Conservation (phyloP, 2,113 vertebrate species). For the Sitta europaea region DNA sequence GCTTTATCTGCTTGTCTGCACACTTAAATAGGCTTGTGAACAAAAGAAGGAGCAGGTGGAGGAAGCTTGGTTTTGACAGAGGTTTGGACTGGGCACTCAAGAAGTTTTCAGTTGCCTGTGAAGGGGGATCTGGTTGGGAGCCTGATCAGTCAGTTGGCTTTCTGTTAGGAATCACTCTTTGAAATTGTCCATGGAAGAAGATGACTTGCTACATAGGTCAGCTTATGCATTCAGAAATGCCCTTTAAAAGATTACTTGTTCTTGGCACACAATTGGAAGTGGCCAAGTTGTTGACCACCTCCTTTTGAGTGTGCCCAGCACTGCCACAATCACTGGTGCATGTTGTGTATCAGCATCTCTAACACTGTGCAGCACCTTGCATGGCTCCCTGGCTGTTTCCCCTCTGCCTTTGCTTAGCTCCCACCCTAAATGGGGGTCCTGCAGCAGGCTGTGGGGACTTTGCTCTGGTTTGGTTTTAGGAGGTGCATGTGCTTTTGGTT, state of each 20-base stretch:
- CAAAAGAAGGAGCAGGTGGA: neutral
- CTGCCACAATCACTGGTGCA: fast-evolving
- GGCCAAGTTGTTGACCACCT: neutral
- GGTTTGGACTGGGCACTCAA: neutral
- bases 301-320: neutral
- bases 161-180: neutral
- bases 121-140: neutral
- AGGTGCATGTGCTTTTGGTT: neutral
- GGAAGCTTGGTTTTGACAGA: neutral
- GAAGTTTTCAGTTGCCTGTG: neutral
- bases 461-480: neutral
- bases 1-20: neutral
- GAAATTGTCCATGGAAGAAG: neutral
- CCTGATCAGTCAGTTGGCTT: neutral
- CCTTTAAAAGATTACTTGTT: neutral
- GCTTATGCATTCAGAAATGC: neutral
- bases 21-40: neutral
- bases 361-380: neutral
- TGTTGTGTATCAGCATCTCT: neutral
- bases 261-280: neutral
- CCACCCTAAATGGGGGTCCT: neutral
- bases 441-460: neutral
- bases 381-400: neutral
- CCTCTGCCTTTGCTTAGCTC: neutral
- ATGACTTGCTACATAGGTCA: neutral